phyloP scores from a whole-genome alignment of 2,797 vertebrate species.

The Adrianichthys oophorus region DNA sequence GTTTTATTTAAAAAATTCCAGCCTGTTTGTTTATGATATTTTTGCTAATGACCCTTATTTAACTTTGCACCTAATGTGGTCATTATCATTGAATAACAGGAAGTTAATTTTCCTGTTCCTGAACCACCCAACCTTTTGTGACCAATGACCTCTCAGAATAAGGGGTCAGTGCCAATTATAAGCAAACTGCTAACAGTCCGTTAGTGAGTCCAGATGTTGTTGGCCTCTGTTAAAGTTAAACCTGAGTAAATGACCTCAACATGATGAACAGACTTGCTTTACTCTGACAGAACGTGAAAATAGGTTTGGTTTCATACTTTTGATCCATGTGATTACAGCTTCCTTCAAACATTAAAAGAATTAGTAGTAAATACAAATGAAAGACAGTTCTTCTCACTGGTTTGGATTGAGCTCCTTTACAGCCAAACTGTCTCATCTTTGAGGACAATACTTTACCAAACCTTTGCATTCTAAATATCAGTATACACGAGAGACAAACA shows the following conservation, averaged over 20 bases:
- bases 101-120: conserved; percentile 78
- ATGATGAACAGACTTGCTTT: conserved; percentile 6
- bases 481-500: too few relatives aligned
- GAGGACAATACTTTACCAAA: too few relatives aligned
- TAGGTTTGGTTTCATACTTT: too few relatives aligned
- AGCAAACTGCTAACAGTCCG: conserved; percentile 65
- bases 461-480: too few relatives aligned
- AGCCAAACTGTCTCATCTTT: too few relatives aligned
- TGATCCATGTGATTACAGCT: too few relatives aligned
- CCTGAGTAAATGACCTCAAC: conserved; percentile 39
- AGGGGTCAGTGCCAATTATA: conserved; percentile 75
- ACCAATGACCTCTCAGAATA: conserved; percentile 72
- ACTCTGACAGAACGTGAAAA: too few relatives aligned
- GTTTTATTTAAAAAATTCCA: conserved; percentile 11
- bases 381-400: too few relatives aligned
- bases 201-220: conserved; percentile 72
- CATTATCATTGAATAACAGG: conserved; percentile 80
- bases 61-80: conserved; percentile 68
- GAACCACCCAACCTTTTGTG: conserved; percentile 69
- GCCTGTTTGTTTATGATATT: conserved; percentile 35
- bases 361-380: too few relatives aligned
- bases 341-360: too few relatives aligned
- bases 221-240: conserved; percentile 46
- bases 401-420: too few relatives aligned
- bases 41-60: conserved; percentile 60